phyloP scores from a whole-genome alignment of 2,113 vertebrate species.

The Pristiophorus japonicus region DNA sequence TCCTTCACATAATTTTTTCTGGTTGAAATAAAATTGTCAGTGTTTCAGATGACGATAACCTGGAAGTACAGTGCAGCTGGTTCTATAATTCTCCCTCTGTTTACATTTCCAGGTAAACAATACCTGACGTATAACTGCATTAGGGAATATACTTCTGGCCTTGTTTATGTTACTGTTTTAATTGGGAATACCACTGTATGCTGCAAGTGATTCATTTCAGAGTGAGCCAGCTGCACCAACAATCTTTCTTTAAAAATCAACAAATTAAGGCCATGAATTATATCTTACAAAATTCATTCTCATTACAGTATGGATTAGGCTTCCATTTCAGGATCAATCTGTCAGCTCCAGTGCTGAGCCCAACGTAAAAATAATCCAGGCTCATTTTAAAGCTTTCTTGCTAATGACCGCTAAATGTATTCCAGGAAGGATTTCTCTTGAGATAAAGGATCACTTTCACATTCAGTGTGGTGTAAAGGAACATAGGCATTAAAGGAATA shows the following conservation, averaged over 20 bases:
- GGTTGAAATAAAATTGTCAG: not conserved
- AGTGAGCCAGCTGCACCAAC: not conserved
- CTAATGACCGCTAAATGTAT: not conserved
- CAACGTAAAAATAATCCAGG: slow-evolving; percentile 17
- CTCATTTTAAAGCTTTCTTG: not conserved
- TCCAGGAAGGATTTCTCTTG: not conserved
- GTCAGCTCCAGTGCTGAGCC: not conserved
- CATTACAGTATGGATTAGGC: not conserved
- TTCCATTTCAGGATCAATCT: slow-evolving; percentile 28
- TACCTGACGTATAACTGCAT: not conserved
- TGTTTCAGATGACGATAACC: not conserved
- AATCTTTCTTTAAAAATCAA: not conserved
- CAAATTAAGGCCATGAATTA: slow-evolving; percentile 1
- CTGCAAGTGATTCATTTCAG: not conserved
- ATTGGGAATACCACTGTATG: not conserved
- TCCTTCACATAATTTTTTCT: not conserved
- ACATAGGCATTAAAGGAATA: too few species aligned
- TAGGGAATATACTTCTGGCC: not conserved
- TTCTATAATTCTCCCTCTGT: too few species aligned
- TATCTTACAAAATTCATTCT: slow-evolving; percentile 9
- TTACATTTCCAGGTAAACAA: not conserved
- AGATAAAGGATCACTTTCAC: slow-evolving; percentile 11
- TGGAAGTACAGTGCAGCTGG: too few species aligned
- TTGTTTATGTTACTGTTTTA: not conserved
- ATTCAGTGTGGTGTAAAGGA: too few species aligned